A percentile compares a stretch with the other conserved stretches of the same genome.
These are phyloP conservation scores for Okamejei kenojei DNA, from an alignment of 2,797 vertebrate species.

Conservation along the genomic window DNA sequence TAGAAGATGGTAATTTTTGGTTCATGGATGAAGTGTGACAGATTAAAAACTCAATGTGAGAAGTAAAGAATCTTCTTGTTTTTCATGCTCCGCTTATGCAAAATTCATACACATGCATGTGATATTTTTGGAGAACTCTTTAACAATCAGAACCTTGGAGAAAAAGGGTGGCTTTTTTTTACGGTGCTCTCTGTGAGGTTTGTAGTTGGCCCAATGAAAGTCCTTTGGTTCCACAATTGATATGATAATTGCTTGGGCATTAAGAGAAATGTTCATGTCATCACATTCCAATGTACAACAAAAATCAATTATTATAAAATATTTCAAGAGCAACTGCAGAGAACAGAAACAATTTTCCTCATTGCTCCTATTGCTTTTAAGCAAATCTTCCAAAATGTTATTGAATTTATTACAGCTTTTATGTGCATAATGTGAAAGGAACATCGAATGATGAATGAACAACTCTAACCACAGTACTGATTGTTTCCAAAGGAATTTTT, in stretches of 20 bases:
- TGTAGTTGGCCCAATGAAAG: not conserved
- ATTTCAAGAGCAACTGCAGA: not conserved
- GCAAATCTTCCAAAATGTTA: not conserved
- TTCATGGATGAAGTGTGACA: not conserved
- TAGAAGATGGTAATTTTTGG: not conserved
- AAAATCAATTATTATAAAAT: not conserved
- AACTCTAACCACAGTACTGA: not conserved
- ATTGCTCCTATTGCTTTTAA: not conserved
- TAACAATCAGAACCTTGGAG: not conserved
- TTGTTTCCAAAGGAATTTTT: not conserved
- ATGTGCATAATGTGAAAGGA: not conserved
- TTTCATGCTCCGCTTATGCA: not conserved
- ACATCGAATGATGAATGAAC: not conserved
- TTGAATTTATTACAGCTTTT: not conserved
- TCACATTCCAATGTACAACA: not conserved
- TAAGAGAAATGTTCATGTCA: not conserved
- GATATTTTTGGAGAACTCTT: not conserved
- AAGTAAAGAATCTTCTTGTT: not conserved
- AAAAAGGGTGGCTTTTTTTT: not conserved
- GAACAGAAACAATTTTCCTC: not conserved
- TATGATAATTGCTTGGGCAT: not conserved
- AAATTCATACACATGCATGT: not conserved
- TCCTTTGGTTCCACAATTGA: not conserved
- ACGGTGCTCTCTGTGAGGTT: not conserved
- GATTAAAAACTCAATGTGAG: not conserved